Conservation (phyloP, 1,140 invertebrate species). For the Sarcophaga bullata region DNA sequence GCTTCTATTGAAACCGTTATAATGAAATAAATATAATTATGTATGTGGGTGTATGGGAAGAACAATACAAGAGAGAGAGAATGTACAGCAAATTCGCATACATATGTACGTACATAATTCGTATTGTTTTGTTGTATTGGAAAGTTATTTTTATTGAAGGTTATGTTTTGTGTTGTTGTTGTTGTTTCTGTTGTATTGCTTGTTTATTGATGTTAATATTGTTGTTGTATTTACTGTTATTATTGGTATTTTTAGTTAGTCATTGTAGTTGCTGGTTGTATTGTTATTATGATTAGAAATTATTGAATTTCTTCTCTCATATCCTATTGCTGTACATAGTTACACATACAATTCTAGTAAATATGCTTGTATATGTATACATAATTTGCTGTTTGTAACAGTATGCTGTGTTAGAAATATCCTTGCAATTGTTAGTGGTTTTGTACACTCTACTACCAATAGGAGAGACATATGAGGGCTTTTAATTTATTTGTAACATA, state of each 20-base stretch:
- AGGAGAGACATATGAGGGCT: too few relatives aligned
- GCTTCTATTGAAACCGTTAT: conserved; percentile 10
- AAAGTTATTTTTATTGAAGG: background rate
- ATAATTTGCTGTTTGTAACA: background rate
- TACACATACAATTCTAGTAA: too few relatives aligned
- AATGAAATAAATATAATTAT: too few relatives aligned
- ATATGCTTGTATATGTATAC: too few relatives aligned
- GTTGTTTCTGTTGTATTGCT: background rate
- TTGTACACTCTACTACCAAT: background rate
- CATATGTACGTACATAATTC: too few relatives aligned
- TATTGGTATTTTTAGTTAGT: background rate
- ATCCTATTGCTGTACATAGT: background rate
- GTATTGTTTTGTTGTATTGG: too few relatives aligned
- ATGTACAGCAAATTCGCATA: background rate
- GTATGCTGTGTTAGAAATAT: background rate
- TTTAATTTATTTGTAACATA: too few relatives aligned
- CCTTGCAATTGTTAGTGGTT: background rate
- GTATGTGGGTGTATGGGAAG: too few relatives aligned
- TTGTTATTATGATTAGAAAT: conserved; percentile 12
- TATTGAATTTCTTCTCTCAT: background rate
- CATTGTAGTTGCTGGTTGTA: background rate
- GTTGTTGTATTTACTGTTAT: background rate
- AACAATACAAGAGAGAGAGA: background rate
- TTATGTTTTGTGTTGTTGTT: background rate
- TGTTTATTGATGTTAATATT: too few relatives aligned